phyloP scores from a whole-genome alignment of 2,888 invertebrate species.

The Lepidocyrtoides sp. region DNA sequence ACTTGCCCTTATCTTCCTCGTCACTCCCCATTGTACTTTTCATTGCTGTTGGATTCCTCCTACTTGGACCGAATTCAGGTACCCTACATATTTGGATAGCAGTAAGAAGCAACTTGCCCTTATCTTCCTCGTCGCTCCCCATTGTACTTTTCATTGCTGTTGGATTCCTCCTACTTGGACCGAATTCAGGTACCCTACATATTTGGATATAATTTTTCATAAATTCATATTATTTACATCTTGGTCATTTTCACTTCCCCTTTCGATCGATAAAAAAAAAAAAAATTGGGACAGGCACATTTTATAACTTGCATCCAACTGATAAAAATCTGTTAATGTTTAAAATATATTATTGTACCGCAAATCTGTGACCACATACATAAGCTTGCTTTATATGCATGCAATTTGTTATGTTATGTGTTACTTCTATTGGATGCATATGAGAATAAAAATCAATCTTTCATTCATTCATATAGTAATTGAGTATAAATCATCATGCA shows the following conservation, averaged over 20 bases:
- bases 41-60: slow-evolving; percentile 24
- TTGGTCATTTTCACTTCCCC: slow-evolving; percentile 2
- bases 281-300: slow-evolving; percentile 41
- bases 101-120: slow-evolving; percentile 5
- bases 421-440: no score
- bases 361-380: no score
- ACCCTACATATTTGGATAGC: no score
- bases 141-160: slow-evolving; percentile 37
- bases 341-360: no score
- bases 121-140: slow-evolving; percentile 36
- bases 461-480: no score
- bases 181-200: slow-evolving; percentile 68
- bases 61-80: slow-evolving; percentile 63
- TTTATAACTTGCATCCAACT: background rate
- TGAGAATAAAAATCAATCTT: no score
- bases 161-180: slow-evolving; percentile 42
- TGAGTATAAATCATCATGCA: background rate
- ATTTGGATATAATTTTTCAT: no score
- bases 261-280: background rate
- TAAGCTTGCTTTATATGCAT: no score
- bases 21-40: slow-evolving; percentile 43
- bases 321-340: no score
- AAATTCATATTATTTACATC: no score
- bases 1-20: slow-evolving; percentile 1
- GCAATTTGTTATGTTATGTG: no score